These are phyloP conservation scores for Antitype chi DNA, from an alignment of 2,888 invertebrate species.

Conservation along the genomic window DNA sequence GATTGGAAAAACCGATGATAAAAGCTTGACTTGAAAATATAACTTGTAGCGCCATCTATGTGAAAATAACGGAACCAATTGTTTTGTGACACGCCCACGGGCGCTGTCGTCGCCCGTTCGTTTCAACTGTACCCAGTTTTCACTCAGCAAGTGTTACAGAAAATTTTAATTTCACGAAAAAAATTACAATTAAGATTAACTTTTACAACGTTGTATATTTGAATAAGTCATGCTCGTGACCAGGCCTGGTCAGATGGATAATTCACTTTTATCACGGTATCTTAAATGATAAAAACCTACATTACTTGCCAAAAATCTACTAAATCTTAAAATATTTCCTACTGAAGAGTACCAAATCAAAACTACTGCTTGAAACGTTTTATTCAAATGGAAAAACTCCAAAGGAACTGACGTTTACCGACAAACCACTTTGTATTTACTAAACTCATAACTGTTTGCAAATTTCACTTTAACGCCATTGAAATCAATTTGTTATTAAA, in stretches of 20 bases:
- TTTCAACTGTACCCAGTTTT: conserved; percentile 25
- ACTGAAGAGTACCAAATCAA: not conserved
- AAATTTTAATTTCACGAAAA: conserved; percentile 41
- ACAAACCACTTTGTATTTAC: conserved; percentile 61
- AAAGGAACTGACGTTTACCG: conserved; percentile 51
- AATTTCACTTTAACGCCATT: conserved; percentile 64
- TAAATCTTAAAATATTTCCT: not conserved
- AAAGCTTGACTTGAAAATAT: conserved; percentile 23
- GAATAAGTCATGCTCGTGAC: conserved; percentile 40
- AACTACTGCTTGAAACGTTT: not conserved
- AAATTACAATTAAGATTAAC: conserved; percentile 17
- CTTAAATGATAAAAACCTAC: not conserved
- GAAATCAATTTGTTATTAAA: conserved; percentile 69
- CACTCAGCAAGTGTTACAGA: conserved; percentile 16
- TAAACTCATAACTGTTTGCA: conserved; percentile 63
- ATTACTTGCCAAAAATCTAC: not conserved
- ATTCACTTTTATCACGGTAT: not conserved
- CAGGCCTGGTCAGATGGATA: conserved; percentile 2
- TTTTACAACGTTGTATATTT: conserved; percentile 25
- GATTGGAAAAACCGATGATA: not conserved
- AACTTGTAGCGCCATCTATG: conserved; percentile 76
- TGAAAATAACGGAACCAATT: conserved; percentile 64
- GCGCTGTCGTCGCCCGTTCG: conserved; percentile 70
- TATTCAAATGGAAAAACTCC: conserved; percentile 30
- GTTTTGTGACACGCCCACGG: conserved; percentile 64